Percentiles rank a stretch among this genome's conserved stretches.
Evolutionary conservation across 2,888 invertebrate species (phyloP).

Genomic region (Mongoloraphidia duomilia): DNA sequence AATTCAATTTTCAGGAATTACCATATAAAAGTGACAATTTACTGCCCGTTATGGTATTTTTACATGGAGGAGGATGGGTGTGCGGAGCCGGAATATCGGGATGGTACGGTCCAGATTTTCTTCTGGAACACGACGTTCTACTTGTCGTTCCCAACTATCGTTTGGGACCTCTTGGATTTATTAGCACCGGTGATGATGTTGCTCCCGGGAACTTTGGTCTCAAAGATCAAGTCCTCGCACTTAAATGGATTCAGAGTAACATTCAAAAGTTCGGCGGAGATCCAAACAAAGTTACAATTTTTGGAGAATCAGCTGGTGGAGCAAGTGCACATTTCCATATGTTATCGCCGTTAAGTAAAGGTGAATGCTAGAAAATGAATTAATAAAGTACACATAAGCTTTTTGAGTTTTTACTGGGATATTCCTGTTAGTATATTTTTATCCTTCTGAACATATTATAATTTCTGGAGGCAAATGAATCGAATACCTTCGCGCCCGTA

Average conservation of each 20-base stretch:
- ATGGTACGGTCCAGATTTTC: conserved; percentile 55
- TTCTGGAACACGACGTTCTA: conserved; percentile 54
- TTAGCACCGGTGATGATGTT: conserved; percentile 25
- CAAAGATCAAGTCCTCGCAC: conserved; percentile 28
- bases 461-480: no score
- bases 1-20: conserved; percentile 10
- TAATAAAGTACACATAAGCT: no score
- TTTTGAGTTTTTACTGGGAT: no score
- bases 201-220: conserved; percentile 30
- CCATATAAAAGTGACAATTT: conserved; percentile 14
- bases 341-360: conserved; percentile 27
- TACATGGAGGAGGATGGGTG: conserved; percentile 63
- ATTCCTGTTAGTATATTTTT: no score
- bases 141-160: conserved; percentile 57
- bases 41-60: conserved; percentile 59
- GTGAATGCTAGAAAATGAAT: conserved; percentile 13
- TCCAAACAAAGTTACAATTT: conserved; percentile 25
- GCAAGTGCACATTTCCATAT: conserved; percentile 29
- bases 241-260: conserved; percentile 28
- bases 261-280: conserved; percentile 28
- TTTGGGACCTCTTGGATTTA: conserved; percentile 37
- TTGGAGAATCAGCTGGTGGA: conserved; percentile 31
- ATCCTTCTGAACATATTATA: no score
- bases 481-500: no score
- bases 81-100: conserved; percentile 51